A percentile compares a stretch with the other conserved stretches of the same genome.
phyloP scores from a whole-genome alignment of 2,797 vertebrate species.

The Sebastes oblongus region DNA sequence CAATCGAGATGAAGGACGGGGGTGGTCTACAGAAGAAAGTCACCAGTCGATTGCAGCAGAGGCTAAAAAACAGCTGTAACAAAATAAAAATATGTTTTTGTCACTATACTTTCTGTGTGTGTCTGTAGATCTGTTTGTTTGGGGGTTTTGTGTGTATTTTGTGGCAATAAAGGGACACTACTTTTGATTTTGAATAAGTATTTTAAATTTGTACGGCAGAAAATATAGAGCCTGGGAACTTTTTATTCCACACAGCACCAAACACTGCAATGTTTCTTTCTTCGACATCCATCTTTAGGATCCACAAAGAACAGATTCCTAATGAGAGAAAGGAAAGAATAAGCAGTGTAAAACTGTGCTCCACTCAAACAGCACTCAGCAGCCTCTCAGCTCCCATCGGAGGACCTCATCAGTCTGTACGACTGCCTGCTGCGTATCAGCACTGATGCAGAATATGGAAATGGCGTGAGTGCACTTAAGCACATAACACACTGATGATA shows the following conservation, averaged over 20 bases:
- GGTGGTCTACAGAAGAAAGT: too few species aligned
- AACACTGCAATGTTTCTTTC: not conserved
- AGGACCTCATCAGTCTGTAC: not conserved
- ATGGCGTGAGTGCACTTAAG: constrained; percentile 34
- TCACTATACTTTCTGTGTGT: too few species aligned
- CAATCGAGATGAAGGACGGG: too few species aligned
- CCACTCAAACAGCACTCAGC: not conserved
- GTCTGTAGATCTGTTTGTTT: too few species aligned
- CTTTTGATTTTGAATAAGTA: too few species aligned
- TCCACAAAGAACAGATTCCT: not conserved
- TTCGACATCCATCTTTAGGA: not conserved
- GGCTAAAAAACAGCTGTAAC: too few species aligned
- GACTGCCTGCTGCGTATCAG: constrained; percentile 7
- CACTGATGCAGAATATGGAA: constrained; percentile 24
- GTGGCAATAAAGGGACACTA: not conserved
- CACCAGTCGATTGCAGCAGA: too few species aligned
- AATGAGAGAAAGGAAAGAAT: not conserved
- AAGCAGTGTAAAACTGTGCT: not conserved
- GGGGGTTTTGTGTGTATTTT: not conserved
- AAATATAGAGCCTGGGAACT: too few species aligned
- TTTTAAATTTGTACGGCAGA: too few species aligned
- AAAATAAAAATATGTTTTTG: too few species aligned
- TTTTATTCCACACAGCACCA: not conserved
- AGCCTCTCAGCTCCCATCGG: constrained; percentile 14
- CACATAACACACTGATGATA: not conserved